A percentile compares a stretch with the other conserved stretches of the same genome.
Conservation (phyloP, 2,888 invertebrate species). For the Ormyrus rosae region DNA sequence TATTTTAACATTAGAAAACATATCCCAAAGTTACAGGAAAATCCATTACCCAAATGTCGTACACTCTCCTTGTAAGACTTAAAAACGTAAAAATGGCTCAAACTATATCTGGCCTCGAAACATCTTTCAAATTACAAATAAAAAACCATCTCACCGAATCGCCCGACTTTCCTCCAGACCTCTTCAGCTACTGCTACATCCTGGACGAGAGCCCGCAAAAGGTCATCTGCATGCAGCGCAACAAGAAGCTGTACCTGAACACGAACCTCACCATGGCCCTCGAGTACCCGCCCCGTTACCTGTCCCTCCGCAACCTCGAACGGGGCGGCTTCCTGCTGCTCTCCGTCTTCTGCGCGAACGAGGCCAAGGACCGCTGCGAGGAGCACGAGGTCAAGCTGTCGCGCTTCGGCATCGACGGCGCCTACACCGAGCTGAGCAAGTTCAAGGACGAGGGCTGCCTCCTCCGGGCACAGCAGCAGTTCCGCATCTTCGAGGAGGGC, state of each 20-base stretch:
- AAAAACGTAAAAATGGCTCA: too few relatives aligned
- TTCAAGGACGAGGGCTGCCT: slow-evolving; percentile 37
- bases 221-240: slow-evolving; percentile 27
- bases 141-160: too few relatives aligned
- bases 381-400: slow-evolving; percentile 6
- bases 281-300: background rate
- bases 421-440: slow-evolving; percentile 11
- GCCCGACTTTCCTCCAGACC: background rate
- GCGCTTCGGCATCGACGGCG: background rate
- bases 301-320: slow-evolving; percentile 23
- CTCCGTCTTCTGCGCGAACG: background rate
- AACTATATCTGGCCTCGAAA: too few relatives aligned
- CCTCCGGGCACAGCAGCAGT: slow-evolving; percentile 1
- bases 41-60: too few relatives aligned
- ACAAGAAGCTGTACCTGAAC: background rate
- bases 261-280: slow-evolving; percentile 3
- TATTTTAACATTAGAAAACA: too few relatives aligned
- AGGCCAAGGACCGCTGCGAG: background rate
- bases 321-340: slow-evolving; percentile 23
- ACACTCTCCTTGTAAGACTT: too few relatives aligned
- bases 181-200: slow-evolving; percentile 32
- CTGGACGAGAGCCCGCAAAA: background rate
- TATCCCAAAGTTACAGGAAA: too few relatives aligned
- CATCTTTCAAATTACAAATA: too few relatives aligned
- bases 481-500: slow-evolving; percentile 36